A percentile compares a stretch with the other conserved stretches of the same genome.
These are phyloP conservation scores for Yoshiicerus persimilis DNA, from an alignment of 1,140 invertebrate genomes.

Conservation along the genomic window DNA sequence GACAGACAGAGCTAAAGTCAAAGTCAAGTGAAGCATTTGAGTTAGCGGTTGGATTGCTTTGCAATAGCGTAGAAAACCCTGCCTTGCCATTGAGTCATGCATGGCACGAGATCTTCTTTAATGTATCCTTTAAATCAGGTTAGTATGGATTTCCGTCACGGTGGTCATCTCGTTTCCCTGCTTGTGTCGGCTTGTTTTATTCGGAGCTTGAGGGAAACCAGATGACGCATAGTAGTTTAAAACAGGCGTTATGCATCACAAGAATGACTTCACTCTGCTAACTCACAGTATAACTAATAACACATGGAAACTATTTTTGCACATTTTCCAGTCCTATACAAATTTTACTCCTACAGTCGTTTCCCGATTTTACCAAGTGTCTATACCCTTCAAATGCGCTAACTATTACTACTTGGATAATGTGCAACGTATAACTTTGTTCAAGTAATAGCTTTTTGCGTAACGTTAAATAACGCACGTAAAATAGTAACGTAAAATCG, in stretches of 20 bases:
- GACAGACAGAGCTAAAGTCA: not conserved
- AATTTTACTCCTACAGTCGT: not conserved
- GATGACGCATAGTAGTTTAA: constrained; percentile 17
- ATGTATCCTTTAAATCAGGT: constrained; percentile 20
- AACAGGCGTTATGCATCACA: not conserved
- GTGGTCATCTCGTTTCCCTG: not conserved
- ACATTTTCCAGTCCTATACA: not conserved
- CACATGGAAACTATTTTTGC: not conserved
- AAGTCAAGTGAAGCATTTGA: constrained; percentile 17
- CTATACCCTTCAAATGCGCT: no score
- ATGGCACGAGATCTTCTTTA: constrained; percentile 19
- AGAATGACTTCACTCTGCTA: not conserved
- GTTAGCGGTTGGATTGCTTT: not conserved
- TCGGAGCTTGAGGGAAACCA: constrained; percentile 11
- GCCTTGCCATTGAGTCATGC: not conserved
- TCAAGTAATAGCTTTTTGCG: not conserved
- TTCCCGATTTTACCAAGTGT: no score
- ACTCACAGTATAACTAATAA: not conserved
- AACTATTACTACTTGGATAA: no score
- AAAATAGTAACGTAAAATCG: not conserved
- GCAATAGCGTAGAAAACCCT: not conserved
- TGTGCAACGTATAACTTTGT: not conserved
- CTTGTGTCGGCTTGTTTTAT: not conserved
- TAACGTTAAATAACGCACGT: not conserved
- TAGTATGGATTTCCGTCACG: constrained; percentile 15